Evolutionary conservation across 30 jellyfish, hydroid and myxozoan species (phyloP).

Genomic region (Pseudorhiza aurosa): DNA sequence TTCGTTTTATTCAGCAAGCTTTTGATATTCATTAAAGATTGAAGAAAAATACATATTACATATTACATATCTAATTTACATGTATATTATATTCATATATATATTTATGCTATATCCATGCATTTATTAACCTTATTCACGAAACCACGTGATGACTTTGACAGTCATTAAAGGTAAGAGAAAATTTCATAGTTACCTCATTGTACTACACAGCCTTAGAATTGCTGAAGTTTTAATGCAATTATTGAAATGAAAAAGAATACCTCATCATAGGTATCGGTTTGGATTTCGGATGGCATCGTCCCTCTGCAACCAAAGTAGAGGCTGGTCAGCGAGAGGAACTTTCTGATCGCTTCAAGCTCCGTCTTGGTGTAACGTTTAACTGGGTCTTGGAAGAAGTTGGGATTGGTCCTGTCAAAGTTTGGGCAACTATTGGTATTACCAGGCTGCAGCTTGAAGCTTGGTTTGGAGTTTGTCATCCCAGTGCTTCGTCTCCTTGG

Average conservation of each 20-base stretch:
- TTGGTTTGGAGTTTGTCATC: conserved; percentile 23
- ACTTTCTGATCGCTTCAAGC: conserved; percentile 73
- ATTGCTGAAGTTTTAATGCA: too few relatives aligned
- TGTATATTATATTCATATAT: too few relatives aligned
- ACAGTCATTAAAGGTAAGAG: too few relatives aligned
- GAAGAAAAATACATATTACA: too few relatives aligned
- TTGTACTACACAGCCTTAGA: too few relatives aligned
- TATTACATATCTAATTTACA: too few relatives aligned
- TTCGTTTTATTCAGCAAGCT: too few relatives aligned
- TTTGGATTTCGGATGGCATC: neutral
- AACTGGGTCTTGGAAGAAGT: conserved; percentile 13
- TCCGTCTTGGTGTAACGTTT: conserved; percentile 49
- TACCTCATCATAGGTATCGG: conserved; percentile 29
- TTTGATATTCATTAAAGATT: too few relatives aligned
- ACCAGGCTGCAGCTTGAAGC: neutral
- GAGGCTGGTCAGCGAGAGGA: conserved; percentile 67
- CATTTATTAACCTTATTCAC: too few relatives aligned
- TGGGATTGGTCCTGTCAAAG: conserved; percentile 26
- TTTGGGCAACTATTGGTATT: conserved; percentile 68
- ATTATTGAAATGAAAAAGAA: neutral
- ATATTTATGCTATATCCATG: too few relatives aligned
- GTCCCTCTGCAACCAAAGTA: conserved; percentile 39
- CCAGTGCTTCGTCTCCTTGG: conserved; percentile 70
- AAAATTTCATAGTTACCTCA: too few relatives aligned
- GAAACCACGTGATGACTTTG: too few relatives aligned